A percentile compares a stretch with the other conserved stretches of the same genome.
phyloP scores from a whole-genome alignment of 2,113 vertebrate genomes.

The Alectura lathami region DNA sequence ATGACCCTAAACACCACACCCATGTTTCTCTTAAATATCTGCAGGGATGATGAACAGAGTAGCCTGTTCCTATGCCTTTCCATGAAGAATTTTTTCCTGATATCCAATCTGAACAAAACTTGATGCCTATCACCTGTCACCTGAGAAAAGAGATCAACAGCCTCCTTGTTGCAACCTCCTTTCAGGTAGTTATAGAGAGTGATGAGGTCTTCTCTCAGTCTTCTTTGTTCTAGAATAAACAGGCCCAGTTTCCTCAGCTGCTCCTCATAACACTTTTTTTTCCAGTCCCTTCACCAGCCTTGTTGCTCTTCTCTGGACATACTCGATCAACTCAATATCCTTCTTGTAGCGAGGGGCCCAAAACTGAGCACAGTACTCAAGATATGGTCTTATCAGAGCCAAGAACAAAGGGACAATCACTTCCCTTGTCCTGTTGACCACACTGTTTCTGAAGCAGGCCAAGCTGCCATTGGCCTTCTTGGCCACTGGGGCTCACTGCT shows the following conservation, averaged over 20 bases:
- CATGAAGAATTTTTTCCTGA: not conserved
- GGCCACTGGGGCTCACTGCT: not conserved
- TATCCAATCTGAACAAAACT: not conserved
- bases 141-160: not conserved
- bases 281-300: not conserved
- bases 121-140: not conserved
- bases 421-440: not conserved
- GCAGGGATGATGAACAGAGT: not conserved
- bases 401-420: not conserved
- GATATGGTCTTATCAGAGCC: not conserved
- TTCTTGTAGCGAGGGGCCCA: not conserved
- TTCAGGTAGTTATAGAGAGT: not conserved
- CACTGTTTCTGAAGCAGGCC: not conserved
- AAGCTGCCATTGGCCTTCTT: not conserved
- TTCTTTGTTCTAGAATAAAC: too few relatives aligned
- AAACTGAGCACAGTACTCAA: not conserved
- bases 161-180: not conserved
- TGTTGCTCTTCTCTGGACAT: not conserved
- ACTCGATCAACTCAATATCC: not conserved
- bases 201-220: too few relatives aligned
- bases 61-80: not conserved
- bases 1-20: not conserved
- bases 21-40: not conserved
- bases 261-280: too few relatives aligned
- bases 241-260: too few relatives aligned